Evolutionary conservation across 2,888 invertebrate species (phyloP), one percentile per base, ranked within the genome.

Genomic region (Orchesellides sinensis): DNA sequence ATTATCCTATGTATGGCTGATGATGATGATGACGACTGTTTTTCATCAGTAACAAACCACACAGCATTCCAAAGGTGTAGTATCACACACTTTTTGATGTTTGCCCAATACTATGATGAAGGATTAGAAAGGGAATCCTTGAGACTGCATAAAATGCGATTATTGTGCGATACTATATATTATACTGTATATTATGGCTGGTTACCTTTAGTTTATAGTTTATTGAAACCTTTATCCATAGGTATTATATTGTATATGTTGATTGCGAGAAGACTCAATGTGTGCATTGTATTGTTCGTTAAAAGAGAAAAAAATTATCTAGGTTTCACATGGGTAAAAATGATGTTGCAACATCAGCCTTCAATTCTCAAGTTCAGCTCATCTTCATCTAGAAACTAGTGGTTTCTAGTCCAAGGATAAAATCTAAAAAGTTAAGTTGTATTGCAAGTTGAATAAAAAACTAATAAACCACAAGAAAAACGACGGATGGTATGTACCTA

Each of bases 331-430:
- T 40, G 40, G 40, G 10, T 14, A 40, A 40, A 14, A n/a, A n/a
- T 40, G 10, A n/a, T 40, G 40, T 40, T 40, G 40, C 40, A 40
- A 40, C 25, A 52, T 35, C 54, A 70, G 40, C 77, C 77, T 68
- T 77, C 77, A 66, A 19, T 80, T 80, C 72, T 72, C 65, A 72
- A 79, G 79, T 79, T 79, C 72, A 72, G 17, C 54, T 27, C 70
- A 79, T 79, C 79, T 68, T 68, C 74, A 61, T 19, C 68, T 66
- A 68, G 56, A 59, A 66, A 40, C 56, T 72, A 66, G 35, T 66
- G 47, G 59, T 73, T 81, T 81, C 81, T 81, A 81, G 81, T 74
- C 56, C 81, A 81, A 81, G 81, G 81, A 68, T 81, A 59, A 56
- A 56, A 73, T 73, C 40, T 14, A 40, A 5, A 10, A 40, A 40